A percentile compares a stretch with the other conserved stretches of the same genome.
Evolutionary conservation across 1,140 invertebrate species (phyloP).

Genomic region (Caenorhabditis latens): DNA sequence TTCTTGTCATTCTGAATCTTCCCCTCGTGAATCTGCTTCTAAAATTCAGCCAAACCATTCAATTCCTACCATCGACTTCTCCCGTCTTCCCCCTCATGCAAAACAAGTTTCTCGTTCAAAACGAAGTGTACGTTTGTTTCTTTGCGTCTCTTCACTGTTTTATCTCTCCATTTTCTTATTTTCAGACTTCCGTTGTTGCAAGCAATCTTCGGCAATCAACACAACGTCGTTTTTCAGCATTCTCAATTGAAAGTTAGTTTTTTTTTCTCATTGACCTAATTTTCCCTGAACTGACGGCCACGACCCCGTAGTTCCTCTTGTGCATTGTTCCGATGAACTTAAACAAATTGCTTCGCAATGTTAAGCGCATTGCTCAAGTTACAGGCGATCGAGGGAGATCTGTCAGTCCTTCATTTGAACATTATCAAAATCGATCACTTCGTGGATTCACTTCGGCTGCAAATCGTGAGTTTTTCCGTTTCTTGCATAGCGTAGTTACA

Average conservation of each 20-base stretch:
- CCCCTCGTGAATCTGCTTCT: constrained; percentile 7
- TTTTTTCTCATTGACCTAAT: background rate
- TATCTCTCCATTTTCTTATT: background rate
- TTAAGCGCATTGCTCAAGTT: constrained; percentile 23
- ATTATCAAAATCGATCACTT: constrained; percentile 47
- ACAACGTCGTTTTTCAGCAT: constrained; percentile 23
- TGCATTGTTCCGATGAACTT: constrained; percentile 37
- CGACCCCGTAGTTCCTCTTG: background rate
- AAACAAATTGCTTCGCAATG: constrained; percentile 10
- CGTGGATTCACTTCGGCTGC: constrained; percentile 44
- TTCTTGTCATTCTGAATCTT: background rate
- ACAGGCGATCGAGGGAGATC: constrained; percentile 41
- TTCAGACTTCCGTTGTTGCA: constrained; percentile 27
- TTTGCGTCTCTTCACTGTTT: background rate
- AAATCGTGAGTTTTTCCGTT: constrained; percentile 21
- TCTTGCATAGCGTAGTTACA: background rate
- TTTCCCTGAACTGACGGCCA: background rate
- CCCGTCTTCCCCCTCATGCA: background rate
- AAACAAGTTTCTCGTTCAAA: background rate
- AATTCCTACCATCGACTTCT: constrained; percentile 28
- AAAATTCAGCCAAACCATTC: background rate
- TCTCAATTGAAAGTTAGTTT: constrained; percentile 26
- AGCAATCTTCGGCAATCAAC: constrained; percentile 7
- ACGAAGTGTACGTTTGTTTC: constrained; percentile 24
- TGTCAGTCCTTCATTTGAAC: constrained; percentile 27